Conservation (phyloP, 2,113 vertebrate genomes). For the Burhinus oedicnemus region DNA sequence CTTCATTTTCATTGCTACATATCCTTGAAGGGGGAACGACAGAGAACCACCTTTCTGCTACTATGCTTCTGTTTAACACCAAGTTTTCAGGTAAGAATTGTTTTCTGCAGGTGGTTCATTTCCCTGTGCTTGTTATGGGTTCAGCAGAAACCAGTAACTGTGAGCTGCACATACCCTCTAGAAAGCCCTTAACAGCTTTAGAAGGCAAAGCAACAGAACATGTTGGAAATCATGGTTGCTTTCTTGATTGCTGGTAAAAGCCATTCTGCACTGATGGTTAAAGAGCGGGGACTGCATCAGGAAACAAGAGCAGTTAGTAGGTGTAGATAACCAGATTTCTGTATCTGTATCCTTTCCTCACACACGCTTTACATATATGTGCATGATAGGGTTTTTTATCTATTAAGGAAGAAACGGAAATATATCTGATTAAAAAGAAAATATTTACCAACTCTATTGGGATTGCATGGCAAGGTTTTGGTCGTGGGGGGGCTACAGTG, state of each 20-base stretch:
- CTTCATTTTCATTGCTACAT: not conserved
- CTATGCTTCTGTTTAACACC: not conserved
- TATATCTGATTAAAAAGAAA: not conserved
- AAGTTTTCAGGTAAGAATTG: not conserved
- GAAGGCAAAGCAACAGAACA: not conserved
- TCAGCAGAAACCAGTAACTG: not conserved
- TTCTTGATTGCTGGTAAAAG: not conserved
- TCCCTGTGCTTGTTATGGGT: not conserved
- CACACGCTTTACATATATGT: not conserved
- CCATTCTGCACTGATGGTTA: not conserved
- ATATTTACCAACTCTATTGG: not conserved
- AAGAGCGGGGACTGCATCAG: not conserved
- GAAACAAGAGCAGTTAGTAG: not conserved
- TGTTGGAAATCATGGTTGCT: not conserved
- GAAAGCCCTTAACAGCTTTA: not conserved
- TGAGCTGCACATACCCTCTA: not conserved
- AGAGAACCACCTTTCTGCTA: not conserved
- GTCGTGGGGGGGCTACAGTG: rapidly evolving
- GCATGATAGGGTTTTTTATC: not conserved
- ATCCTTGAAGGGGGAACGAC: not conserved
- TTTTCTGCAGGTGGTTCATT: not conserved
- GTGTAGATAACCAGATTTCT: not conserved
- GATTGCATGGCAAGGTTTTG: not conserved
- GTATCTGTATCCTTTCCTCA: not conserved
- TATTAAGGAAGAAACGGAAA: not conserved